Evolutionary conservation across 2,888 invertebrate species (phyloP), one percentile per base, ranked within the genome.

Genomic region (Choristoneura rosaceana): DNA sequence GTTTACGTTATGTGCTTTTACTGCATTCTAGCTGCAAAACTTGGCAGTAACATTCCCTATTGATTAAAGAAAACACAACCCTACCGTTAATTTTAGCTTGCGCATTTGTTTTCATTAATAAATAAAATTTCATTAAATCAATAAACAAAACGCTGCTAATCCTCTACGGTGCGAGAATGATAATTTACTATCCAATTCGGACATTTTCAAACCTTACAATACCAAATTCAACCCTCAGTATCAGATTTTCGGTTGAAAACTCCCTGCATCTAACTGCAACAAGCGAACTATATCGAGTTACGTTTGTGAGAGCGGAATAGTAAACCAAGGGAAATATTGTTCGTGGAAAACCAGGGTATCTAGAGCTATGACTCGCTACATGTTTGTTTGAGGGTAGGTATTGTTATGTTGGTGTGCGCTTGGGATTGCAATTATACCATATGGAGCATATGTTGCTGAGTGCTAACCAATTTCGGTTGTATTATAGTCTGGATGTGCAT

Each of bases 311-410:
- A 4, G 50, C 38, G 12, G 50, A 64, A 50, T 64, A 50, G 64
- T 52, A 50, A 64, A 64, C 64, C 50, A 64, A 34, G 15, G 34
- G 50, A 38, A 52, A 34, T 25, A 33, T 34, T 12, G 62, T 62
- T 45, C 43, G 17, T 17, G 17, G 4, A 33, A 8, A 3, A 3
- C 62, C 62, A 62, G 45, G 45, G 0, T 62, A 45, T 9, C 25
- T 25, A 9, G 45, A 62, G 14, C 62, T 15, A 4, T n/a, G 3
- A 3, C 8, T 17, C 25, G 12, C 33, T 25, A 5, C 10, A 8
- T 2, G 34, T 25, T 4, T 15, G n/a, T 62, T 14, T 62, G 25
- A 5, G 14, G 14, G n/a, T 25, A 25, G 45, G 45, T 33, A 14
- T n/a, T 3, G 14, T 25, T 62, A 45, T 33, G 62, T 9, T 45